These are phyloP conservation scores for Oxyura jamaicensis DNA, from an alignment of 2,113 vertebrate species.

Conservation along the genomic window DNA sequence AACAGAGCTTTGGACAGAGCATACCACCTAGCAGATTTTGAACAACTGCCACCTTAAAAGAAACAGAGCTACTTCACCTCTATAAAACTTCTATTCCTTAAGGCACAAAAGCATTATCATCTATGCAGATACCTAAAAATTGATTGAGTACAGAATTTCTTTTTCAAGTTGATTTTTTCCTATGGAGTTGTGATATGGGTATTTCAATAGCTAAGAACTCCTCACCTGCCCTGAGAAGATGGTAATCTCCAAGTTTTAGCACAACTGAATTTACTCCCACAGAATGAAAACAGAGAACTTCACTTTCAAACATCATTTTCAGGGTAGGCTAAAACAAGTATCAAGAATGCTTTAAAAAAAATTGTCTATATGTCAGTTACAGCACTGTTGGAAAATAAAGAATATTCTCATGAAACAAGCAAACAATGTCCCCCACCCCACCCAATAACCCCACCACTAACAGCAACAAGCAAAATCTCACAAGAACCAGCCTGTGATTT, in stretches of 20 bases:
- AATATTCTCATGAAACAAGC: neutral
- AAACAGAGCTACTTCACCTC: neutral
- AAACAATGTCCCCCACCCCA: neutral
- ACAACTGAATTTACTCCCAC: neutral
- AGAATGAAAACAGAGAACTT: neutral
- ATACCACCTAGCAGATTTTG: neutral
- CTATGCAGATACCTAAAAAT: neutral
- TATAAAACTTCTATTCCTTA: neutral
- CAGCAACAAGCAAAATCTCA: no score
- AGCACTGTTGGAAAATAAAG: neutral
- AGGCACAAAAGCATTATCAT: rapidly evolving
- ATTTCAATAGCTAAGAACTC: neutral
- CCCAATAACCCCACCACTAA: neutral
- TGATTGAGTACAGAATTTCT: neutral
- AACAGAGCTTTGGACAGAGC: neutral
- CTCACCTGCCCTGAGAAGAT: neutral
- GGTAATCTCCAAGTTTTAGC: neutral
- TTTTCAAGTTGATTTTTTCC: neutral
- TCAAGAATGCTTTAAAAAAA: neutral
- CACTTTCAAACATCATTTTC: neutral
- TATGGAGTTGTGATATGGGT: rapidly evolving
- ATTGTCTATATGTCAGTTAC: neutral
- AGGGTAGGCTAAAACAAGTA: neutral
- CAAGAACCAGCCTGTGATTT: neutral
- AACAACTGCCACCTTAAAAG: neutral